Base-by-base conservation (phyloP, 2,113 vertebrate species). In the Lates calcarifer region DNA sequence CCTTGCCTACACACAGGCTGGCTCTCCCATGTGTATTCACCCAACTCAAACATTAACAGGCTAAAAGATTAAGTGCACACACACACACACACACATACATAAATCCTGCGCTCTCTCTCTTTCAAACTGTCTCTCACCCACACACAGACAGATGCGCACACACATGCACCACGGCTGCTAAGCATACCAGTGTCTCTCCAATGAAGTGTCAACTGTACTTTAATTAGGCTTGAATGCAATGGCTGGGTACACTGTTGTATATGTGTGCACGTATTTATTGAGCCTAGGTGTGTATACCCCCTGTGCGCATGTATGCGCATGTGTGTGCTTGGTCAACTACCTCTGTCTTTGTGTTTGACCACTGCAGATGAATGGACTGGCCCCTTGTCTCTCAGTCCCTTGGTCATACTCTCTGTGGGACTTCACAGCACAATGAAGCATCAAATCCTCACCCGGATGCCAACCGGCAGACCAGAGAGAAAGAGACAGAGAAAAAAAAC, bases 31-130 rank as follows among this genome's bases (percentile, higher is more conserved):
- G 87, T 84, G 87, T 79, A 77, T 86, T 90, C 81, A 76, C 69
- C 65, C 70, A 88, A 77, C 71, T 85, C 77, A 86, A 72, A 90
- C 87, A 88, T 91, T 88, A 91, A 89, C 85, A 49, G 81, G 83
- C 76, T 87, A 68, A 88, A 85, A 90, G 85, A 91, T 87, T 84
- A 84, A 71, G 72, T 51, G 45, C 43, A 53, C 41, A 37, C 61
- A 64, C 77, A 55, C 49, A 63, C 47, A 49, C 53, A 39, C 29
- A 73, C 22, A n/a, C 74, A n/a, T 28, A 29, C 49, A n/a, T 14
- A n/a, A 11, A 53, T 35, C 41, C n/a, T 29, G 0, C 26, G 47
- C 31, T 67, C 20, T 39, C 22, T 63, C 57, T 62, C 43, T 60
- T 45, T 47, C 37, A 22, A 13, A 13, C 2, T 37, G 10, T 43